Conservation (phyloP, 37 sponge, comb jelly and placozoan species). For the Hexactinellida sp. region DNA sequence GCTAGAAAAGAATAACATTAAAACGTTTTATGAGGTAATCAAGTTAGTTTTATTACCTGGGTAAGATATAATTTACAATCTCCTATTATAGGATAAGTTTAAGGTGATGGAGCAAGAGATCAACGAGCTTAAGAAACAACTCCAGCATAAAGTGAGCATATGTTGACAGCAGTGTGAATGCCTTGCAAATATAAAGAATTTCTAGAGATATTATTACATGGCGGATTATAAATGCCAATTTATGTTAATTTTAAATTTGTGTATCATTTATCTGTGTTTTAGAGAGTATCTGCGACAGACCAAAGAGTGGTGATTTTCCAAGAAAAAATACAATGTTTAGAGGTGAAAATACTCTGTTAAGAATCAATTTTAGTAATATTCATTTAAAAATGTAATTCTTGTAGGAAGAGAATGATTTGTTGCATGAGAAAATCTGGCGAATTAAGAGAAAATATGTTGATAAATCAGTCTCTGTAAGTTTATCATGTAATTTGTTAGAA, state of each 20-base stretch:
- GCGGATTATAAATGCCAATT: neutral
- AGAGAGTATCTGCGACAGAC: neutral
- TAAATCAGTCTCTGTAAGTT: neutral
- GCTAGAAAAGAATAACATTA: neutral
- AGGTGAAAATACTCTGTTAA: neutral
- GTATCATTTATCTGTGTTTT: neutral
- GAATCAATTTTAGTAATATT: neutral
- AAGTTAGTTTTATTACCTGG: neutral
- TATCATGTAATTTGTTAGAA: neutral
- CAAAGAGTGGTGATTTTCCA: neutral
- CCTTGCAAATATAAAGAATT: neutral
- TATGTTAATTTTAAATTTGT: neutral
- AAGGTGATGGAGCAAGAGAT: neutral
- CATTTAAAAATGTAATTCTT: neutral
- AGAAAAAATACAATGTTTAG: neutral
- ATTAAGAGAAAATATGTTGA: neutral
- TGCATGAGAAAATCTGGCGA: neutral
- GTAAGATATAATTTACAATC: neutral
- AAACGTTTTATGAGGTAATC: neutral
- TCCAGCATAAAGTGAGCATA: neutral
- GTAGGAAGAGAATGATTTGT: constrained; percentile 10
- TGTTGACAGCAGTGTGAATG: neutral
- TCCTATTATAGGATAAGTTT: neutral
- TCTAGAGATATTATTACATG: neutral
- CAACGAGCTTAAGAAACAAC: neutral